A percentile compares a stretch with the other conserved stretches of the same genome.
Conservation (phyloP, 2,113 vertebrate species). For the Indri indri region DNA sequence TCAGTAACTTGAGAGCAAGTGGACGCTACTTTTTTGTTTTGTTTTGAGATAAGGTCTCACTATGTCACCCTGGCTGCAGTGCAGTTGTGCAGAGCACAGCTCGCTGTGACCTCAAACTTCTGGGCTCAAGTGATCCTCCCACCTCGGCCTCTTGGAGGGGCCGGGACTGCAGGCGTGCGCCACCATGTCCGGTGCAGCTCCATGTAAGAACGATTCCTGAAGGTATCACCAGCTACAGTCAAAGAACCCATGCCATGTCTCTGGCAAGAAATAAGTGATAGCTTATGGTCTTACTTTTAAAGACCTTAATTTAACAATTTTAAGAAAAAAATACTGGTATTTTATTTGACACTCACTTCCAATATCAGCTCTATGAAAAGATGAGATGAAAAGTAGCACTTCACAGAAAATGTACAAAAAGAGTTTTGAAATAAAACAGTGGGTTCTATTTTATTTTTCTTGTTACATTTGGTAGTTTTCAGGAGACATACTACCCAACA, state of each 20-base stretch:
- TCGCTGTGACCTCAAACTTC: too few relatives aligned
- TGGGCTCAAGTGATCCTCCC: too few relatives aligned
- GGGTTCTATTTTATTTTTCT: background rate
- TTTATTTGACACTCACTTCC: background rate
- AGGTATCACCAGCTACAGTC: background rate
- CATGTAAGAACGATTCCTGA: background rate
- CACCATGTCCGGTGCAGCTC: background rate
- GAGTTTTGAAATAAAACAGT: background rate
- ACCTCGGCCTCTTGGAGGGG: too few relatives aligned
- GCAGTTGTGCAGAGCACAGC: too few relatives aligned
- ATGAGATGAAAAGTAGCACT: background rate
- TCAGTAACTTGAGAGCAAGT: background rate
- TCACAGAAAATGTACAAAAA: background rate
- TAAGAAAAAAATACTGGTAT: background rate
- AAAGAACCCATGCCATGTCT: background rate
- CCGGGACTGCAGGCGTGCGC: too few relatives aligned
- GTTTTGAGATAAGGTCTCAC: too few relatives aligned
- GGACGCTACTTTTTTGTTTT: background rate
- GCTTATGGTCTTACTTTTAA: background rate
- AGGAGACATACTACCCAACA: background rate
- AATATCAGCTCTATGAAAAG: background rate
- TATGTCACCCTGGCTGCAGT: too few relatives aligned
- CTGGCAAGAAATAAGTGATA: background rate
- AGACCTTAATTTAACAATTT: background rate
- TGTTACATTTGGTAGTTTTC: slow-evolving; percentile 9